These are phyloP conservation scores for Drosophila kokeensis DNA, from an alignment of 2,888 invertebrate genomes.

Conservation along the genomic window DNA sequence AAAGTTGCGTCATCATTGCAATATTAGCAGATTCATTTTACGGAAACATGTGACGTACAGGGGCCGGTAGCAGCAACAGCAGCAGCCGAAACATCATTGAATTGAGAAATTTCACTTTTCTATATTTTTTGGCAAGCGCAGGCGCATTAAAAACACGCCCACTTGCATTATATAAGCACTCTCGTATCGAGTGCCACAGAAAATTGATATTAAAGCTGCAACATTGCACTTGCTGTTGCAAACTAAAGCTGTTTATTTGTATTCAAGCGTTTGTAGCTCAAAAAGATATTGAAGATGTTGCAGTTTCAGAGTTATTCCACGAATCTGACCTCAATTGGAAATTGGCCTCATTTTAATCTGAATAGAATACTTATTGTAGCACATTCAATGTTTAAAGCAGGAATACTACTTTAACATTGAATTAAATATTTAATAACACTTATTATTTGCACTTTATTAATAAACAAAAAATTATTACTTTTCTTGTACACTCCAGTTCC, in stretches of 20 bases:
- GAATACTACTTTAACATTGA: not conserved
- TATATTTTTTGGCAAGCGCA: constrained; percentile 55
- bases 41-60: constrained; percentile 53
- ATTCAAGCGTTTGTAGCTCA: constrained; percentile 8
- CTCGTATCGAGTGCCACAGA: constrained; percentile 33
- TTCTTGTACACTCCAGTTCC: constrained; percentile 43
- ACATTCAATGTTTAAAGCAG: not conserved
- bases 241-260: constrained; percentile 1
- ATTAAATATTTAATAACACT: not conserved
- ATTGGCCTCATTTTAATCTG: not conserved
- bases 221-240: constrained; percentile 23
- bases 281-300: constrained; percentile 18
- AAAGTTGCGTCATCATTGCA: constrained; percentile 72
- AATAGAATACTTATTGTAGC: not conserved
- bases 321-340: constrained; percentile 49
- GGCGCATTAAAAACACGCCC: constrained; percentile 69
- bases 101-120: constrained; percentile 71
- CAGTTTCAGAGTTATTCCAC: constrained; percentile 47
- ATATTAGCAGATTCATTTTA: constrained; percentile 25
- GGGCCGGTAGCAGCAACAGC: constrained; percentile 22
- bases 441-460: constrained; percentile 19
- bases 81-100: constrained; percentile 9
- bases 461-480: constrained; percentile 40
- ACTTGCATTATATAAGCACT: constrained; percentile 71
- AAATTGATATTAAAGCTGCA: constrained; percentile 36